A percentile compares a stretch with the other conserved stretches of the same genome.
These are phyloP conservation scores for Lycocerus yunnanus DNA, from an alignment of 2,888 invertebrate species.

Conservation along the genomic window DNA sequence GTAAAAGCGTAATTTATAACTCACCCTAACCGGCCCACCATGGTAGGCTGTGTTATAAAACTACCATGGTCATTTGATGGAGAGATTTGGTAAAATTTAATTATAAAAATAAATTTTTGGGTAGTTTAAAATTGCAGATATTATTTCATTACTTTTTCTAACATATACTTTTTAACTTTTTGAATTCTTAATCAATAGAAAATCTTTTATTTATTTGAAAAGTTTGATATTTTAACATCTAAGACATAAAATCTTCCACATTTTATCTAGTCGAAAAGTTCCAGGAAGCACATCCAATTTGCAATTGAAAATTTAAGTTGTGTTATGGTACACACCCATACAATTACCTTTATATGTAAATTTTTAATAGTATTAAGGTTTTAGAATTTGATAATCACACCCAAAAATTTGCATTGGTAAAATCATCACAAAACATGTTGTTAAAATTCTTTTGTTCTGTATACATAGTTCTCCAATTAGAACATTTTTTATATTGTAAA, in stretches of 20 bases:
- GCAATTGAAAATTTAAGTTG: neutral
- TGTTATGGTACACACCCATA: neutral
- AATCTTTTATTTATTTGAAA: neutral
- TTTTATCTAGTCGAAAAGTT: neutral
- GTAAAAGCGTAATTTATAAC: too few relatives aligned
- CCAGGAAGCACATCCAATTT: neutral
- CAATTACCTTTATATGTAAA: neutral
- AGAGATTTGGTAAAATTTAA: too few relatives aligned
- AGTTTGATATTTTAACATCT: neutral
- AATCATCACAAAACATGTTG: neutral
- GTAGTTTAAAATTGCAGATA: too few relatives aligned
- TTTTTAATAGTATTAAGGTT: neutral
- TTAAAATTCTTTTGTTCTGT: neutral
- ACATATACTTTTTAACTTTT: too few relatives aligned
- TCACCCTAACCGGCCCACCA: too few relatives aligned
- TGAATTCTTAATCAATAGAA: neutral
- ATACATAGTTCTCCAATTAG: neutral
- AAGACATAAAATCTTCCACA: neutral
- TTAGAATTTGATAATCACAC: neutral
- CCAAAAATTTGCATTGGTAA: neutral
- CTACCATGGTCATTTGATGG: too few relatives aligned
- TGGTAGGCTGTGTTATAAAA: too few relatives aligned
- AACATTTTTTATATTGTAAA: neutral
- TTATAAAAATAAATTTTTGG: too few relatives aligned
- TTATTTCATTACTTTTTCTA: too few relatives aligned